Conservation (phyloP, 35 echinoderm and acorn worm species). For the Ophioderma brevispina region DNA sequence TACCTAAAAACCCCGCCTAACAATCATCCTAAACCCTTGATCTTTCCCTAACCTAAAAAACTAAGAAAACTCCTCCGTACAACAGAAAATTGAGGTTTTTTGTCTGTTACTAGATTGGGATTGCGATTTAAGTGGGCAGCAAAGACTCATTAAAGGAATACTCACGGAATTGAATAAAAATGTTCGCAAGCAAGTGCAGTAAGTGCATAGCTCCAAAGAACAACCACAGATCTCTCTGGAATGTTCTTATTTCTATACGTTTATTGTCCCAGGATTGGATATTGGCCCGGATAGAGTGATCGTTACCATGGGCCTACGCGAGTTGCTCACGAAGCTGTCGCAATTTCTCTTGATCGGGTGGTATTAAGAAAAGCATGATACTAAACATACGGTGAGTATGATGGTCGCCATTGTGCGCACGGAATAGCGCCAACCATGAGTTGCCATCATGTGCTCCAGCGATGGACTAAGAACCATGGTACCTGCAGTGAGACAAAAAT, state of each 20-base stretch:
- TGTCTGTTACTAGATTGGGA: too few relatives aligned
- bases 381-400: not conserved
- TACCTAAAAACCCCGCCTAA: too few relatives aligned
- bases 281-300: not conserved
- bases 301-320: not conserved
- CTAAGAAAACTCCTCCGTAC: too few relatives aligned
- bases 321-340: conserved; percentile 6
- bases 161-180: not conserved
- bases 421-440: not conserved
- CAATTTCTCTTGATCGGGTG: not conserved
- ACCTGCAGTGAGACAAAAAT: not conserved
- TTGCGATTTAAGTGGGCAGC: too few relatives aligned
- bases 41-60: too few relatives aligned
- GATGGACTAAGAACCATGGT: not conserved
- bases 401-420: not conserved
- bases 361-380: not conserved
- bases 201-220: not conserved
- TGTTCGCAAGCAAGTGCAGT: not conserved
- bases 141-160: too few relatives aligned
- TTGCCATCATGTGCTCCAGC: not conserved
- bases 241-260: not conserved
- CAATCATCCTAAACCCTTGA: too few relatives aligned
- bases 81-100: too few relatives aligned
- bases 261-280: not conserved
- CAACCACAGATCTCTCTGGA: not conserved